Evolutionary conservation across 1,140 invertebrate species (phyloP).

Genomic region (Rhagoletis pomonella): DNA sequence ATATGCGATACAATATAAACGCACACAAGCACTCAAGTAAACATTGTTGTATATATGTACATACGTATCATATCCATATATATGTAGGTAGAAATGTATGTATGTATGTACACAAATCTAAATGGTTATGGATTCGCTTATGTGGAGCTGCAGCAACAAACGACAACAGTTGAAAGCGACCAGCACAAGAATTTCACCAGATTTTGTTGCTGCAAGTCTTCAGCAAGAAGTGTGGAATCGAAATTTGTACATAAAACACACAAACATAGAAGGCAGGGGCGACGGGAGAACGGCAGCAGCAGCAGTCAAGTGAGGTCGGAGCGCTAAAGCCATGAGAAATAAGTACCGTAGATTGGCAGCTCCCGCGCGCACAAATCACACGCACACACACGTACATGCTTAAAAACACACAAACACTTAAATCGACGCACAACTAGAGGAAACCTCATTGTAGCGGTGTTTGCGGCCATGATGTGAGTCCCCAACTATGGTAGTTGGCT

Average conservation of each 20-base stretch:
- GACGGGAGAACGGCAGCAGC: background rate
- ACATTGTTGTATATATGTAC: background rate
- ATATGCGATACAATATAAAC: too few species aligned
- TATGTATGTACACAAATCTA: background rate
- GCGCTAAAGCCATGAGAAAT: constrained; percentile 23
- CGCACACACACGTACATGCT: background rate
- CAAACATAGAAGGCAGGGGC: background rate
- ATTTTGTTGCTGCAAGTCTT: constrained; percentile 32
- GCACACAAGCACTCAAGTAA: too few species aligned
- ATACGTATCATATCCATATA: too few species aligned
- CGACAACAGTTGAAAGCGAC: constrained; percentile 4
- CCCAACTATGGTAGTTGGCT: constrained; percentile 26
- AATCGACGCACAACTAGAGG: background rate
- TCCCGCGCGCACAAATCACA: background rate
- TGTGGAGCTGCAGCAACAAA: background rate
- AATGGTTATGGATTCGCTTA: background rate
- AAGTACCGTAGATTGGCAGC: constrained; percentile 4
- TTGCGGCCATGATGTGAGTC: background rate
- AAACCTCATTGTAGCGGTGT: background rate
- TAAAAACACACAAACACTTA: background rate
- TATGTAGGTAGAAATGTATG: background rate
- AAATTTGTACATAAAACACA: background rate
- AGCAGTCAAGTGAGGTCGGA: constrained; percentile 22
- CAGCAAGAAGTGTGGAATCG: background rate
- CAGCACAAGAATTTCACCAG: constrained; percentile 50